phyloP scores from a whole-genome alignment of 2,888 invertebrate species.

The Entomobrya multifasciata region DNA sequence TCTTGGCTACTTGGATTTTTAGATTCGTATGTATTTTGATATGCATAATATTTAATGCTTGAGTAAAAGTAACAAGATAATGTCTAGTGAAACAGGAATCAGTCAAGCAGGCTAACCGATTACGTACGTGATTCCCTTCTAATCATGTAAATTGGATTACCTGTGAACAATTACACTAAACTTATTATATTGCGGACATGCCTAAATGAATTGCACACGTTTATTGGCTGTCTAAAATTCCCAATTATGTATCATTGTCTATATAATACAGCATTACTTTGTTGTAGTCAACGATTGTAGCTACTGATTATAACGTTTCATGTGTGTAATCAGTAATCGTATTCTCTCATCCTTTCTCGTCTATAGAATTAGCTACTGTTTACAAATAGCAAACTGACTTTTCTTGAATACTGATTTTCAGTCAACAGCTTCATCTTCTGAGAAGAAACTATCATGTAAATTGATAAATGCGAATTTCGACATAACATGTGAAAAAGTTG shows the following conservation, averaged over 20 bases:
- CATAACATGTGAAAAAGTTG: conserved; percentile 15
- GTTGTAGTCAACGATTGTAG: background rate
- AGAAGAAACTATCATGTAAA: conserved; percentile 4
- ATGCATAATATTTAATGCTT: too few relatives aligned
- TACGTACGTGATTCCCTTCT: background rate
- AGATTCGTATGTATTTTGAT: too few relatives aligned
- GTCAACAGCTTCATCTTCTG: background rate
- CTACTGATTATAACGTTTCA: background rate
- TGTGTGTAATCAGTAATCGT: background rate
- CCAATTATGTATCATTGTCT: background rate
- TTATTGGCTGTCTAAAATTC: background rate
- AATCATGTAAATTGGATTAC: conserved; percentile 40
- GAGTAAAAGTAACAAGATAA: too few relatives aligned
- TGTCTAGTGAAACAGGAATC: too few relatives aligned
- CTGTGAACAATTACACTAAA: background rate
- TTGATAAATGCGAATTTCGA: conserved; percentile 17
- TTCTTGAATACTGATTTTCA: conserved; percentile 39
- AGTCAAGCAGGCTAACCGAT: too few relatives aligned
- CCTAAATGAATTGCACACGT: background rate
- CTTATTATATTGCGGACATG: background rate
- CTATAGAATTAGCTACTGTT: conserved; percentile 12
- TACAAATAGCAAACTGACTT: conserved; percentile 30
- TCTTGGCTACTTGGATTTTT: too few relatives aligned
- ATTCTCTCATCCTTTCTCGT: background rate
- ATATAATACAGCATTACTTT: background rate